Evolutionary conservation across 1,140 invertebrate genomes (phyloP).

Genomic region (Nixonia krombeini): DNA sequence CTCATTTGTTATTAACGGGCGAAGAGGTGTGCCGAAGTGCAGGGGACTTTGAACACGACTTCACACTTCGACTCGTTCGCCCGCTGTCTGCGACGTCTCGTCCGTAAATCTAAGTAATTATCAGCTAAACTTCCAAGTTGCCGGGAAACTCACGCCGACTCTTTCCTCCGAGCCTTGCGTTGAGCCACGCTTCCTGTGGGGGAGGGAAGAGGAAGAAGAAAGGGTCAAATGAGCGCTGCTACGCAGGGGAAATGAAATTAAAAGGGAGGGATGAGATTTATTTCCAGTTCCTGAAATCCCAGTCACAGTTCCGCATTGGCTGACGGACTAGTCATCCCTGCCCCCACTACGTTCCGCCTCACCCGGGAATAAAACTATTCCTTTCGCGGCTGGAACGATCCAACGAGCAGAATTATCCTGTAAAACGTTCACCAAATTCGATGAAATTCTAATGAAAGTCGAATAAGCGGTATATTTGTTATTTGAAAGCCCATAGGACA

Average conservation of each 20-base stretch:
- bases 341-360: too few relatives aligned
- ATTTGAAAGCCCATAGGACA: too few relatives aligned
- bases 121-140: constrained; percentile 62
- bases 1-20: constrained; percentile 70
- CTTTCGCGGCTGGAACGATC: too few relatives aligned
- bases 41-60: constrained; percentile 71
- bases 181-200: not conserved
- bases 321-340: too few relatives aligned
- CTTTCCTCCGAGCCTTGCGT: not conserved
- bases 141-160: constrained; percentile 48
- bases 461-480: too few relatives aligned
- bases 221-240: constrained; percentile 48
- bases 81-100: constrained; percentile 49
- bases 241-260: constrained; percentile 46
- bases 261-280: constrained; percentile 22
- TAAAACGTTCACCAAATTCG: too few relatives aligned
- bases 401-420: too few relatives aligned
- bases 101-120: constrained; percentile 70
- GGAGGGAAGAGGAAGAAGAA: constrained; percentile 34
- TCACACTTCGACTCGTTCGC: constrained; percentile 69
- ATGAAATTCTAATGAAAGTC: too few relatives aligned
- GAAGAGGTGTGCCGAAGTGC: constrained; percentile 64
- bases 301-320: constrained; percentile 42
- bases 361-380: too few relatives aligned
- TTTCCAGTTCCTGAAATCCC: constrained; percentile 33